These are phyloP conservation scores for Habrosyne pyritoides DNA, from an alignment of 2,888 invertebrate species.

Conservation along the genomic window DNA sequence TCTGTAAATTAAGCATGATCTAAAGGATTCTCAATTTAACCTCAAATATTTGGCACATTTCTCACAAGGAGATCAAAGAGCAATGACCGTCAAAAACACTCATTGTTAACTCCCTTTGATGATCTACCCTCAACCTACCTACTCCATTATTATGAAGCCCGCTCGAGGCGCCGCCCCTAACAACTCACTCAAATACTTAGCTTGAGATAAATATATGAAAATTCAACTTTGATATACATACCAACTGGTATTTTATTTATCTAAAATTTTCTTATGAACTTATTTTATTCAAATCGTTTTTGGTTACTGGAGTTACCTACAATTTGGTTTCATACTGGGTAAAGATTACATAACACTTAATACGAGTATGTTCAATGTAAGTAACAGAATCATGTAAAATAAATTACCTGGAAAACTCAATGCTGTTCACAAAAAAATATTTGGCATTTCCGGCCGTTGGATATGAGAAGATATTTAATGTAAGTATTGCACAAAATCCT, in stretches of 20 bases:
- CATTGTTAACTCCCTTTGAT: conserved; percentile 64
- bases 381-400: too few relatives aligned
- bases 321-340: too few relatives aligned
- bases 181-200: conserved; percentile 33
- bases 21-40: conserved; percentile 34
- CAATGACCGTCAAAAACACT: conserved; percentile 63
- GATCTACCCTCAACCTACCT: conserved; percentile 48
- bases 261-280: too few relatives aligned
- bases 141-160: conserved; percentile 44
- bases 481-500: too few relatives aligned
- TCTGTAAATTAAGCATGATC: conserved; percentile 8
- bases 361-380: too few relatives aligned
- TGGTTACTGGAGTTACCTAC: too few relatives aligned
- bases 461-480: too few relatives aligned
- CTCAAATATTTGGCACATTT: conserved; percentile 59
- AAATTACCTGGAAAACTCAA: too few relatives aligned
- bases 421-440: too few relatives aligned
- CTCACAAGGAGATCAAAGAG: conserved; percentile 59
- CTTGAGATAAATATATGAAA: conserved; percentile 34
- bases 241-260: conserved; percentile 15
- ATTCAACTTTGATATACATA: conserved; percentile 19
- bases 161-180: conserved; percentile 46
- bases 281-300: too few relatives aligned
- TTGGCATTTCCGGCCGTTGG: too few relatives aligned
- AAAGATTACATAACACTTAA: too few relatives aligned